These are phyloP conservation scores for Ptychadena robeensis DNA, from an alignment of 2,797 vertebrate species.

Conservation along the genomic window DNA sequence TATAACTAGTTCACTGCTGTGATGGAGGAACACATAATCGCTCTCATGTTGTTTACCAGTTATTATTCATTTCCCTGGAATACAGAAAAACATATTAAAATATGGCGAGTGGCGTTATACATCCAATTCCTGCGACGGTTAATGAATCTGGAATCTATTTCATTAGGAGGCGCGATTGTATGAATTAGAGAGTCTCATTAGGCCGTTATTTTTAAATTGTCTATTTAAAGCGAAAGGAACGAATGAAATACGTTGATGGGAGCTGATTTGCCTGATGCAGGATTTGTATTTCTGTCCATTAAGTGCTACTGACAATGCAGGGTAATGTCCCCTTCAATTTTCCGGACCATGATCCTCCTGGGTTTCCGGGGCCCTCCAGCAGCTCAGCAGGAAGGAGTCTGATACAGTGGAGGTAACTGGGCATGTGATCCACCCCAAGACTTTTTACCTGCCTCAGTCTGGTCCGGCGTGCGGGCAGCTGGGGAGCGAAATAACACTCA, in stretches of 20 bases:
- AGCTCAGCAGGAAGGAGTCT: too few relatives aligned
- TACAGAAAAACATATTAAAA: slow-evolving; percentile 48
- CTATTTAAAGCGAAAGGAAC: neutral
- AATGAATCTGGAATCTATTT: neutral
- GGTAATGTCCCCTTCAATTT: too few relatives aligned
- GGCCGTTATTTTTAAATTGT: neutral
- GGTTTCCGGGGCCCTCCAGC: too few relatives aligned
- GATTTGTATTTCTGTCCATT: too few relatives aligned
- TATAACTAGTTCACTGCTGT: slow-evolving; percentile 58
- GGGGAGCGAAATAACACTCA: too few relatives aligned
- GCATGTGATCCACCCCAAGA: too few relatives aligned
- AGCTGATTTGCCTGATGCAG: neutral
- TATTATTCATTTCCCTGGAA: slow-evolving; percentile 55
- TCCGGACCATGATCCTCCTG: too few relatives aligned
- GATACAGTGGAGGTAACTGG: too few relatives aligned
- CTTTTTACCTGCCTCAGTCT: too few relatives aligned
- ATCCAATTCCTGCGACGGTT: slow-evolving; percentile 5
- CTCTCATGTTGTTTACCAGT: slow-evolving; percentile 58
- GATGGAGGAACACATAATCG: slow-evolving; percentile 53
- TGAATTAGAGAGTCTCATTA: slow-evolving; percentile 29
- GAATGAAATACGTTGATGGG: neutral
- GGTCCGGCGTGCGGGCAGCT: too few relatives aligned
- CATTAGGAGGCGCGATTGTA: neutral
- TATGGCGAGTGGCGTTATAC: slow-evolving; percentile 17
- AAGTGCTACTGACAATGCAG: too few relatives aligned